phyloP scores from a whole-genome alignment of 2,888 invertebrate genomes.

The Caenorhabditis zanzibari region DNA sequence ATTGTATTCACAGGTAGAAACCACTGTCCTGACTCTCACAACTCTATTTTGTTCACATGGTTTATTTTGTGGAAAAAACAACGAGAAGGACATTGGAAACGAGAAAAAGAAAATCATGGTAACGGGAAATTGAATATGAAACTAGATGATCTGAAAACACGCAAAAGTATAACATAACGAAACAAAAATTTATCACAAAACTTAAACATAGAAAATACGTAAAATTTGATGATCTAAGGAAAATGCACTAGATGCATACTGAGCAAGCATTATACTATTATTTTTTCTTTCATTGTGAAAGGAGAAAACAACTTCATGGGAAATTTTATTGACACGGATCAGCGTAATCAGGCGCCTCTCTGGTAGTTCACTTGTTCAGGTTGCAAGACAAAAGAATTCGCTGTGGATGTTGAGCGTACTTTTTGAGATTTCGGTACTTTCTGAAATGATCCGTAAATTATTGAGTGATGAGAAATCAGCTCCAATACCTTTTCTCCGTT shows the following conservation, averaged over 20 bases:
- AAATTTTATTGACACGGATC: not conserved
- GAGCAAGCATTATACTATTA: constrained; percentile 4
- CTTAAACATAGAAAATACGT: constrained; percentile 30
- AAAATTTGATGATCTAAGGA: not conserved
- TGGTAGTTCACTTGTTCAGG: constrained; percentile 52
- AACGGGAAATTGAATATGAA: constrained; percentile 10
- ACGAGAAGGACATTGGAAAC: not conserved
- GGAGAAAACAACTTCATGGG: not conserved
- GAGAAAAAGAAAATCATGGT: constrained; percentile 27
- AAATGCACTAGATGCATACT: constrained; percentile 56
- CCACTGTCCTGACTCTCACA: not conserved
- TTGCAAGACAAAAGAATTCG: constrained; percentile 45
- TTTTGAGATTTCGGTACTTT: constrained; percentile 35
- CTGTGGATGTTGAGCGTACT: constrained; percentile 1
- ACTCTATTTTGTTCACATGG: not conserved
- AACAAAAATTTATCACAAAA: constrained; percentile 49
- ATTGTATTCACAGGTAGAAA: not conserved
- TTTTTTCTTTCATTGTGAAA: constrained; percentile 55
- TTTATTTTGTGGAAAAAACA: constrained; percentile 9
- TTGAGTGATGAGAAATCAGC: not conserved
- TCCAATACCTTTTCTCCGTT: constrained; percentile 12
- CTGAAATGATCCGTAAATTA: not conserved
- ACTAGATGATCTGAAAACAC: constrained; percentile 19
- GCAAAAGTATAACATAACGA: constrained; percentile 17
- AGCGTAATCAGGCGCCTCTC: constrained; percentile 22